Evolutionary conservation across 2,888 invertebrate genomes (phyloP).

Genomic region (Halocaridina rubra): DNA sequence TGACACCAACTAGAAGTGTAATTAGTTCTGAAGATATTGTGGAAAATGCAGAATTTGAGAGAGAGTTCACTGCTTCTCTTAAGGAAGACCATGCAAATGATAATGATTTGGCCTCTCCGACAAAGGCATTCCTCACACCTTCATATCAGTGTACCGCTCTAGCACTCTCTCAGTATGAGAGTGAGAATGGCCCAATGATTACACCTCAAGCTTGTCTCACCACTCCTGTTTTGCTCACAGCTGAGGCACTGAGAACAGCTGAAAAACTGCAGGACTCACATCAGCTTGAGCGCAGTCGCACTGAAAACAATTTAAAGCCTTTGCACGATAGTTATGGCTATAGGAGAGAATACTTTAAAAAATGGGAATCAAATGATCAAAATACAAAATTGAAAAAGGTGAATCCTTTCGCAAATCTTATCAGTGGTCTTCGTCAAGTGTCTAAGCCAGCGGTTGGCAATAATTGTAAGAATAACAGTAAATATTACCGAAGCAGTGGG

Average conservation of each 20-base stretch:
- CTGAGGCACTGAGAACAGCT: constrained; percentile 18
- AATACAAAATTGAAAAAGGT: background rate
- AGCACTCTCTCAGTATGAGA: background rate
- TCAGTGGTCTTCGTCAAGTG: constrained; percentile 13
- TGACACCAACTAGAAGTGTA: constrained; percentile 10
- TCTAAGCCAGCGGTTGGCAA: background rate
- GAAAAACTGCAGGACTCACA: background rate
- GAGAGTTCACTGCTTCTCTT: background rate
- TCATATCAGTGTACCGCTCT: background rate
- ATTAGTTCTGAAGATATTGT: constrained; percentile 6
- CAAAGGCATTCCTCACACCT: constrained; percentile 34
- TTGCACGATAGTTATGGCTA: background rate
- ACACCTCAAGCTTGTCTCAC: constrained; percentile 38
- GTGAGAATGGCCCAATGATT: background rate
- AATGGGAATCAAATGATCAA: background rate
- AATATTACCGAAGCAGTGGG: too few relatives aligned
- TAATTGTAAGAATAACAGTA: too few relatives aligned
- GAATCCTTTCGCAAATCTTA: constrained; percentile 26
- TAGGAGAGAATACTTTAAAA: background rate
- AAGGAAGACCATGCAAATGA: background rate
- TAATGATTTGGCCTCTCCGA: background rate
- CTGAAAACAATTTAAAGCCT: too few relatives aligned
- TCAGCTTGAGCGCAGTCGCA: too few relatives aligned
- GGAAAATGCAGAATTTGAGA: background rate
- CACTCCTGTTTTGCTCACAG: constrained; percentile 39